Base-by-base conservation (phyloP, 2,113 vertebrate species). In the Ranitomeya variabilis region DNA sequence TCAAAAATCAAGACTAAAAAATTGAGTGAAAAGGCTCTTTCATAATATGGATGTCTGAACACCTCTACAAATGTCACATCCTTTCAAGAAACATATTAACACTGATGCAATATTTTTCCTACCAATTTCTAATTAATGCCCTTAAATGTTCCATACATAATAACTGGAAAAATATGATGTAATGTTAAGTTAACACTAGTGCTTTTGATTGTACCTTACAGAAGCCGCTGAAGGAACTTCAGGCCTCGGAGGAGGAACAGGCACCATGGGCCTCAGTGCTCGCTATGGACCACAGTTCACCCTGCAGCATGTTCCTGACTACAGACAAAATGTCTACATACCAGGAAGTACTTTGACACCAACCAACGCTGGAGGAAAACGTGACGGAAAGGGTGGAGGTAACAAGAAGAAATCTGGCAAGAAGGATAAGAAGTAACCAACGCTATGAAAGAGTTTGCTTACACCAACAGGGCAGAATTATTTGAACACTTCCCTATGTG, bases 331-430 rank as follows among this genome's bases (percentile, higher is more conserved):
- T 0, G 97, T 99, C 92, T 99, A 98, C 95, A 99, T 99, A 95
- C 98, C 98, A 0, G 98, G 98, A 89, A 99, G 97, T 94, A 99
- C 97, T 0, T 96, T 97, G 91, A 99, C 97, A 0, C 97, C 99
- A 90, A 97, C 93, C 92, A 95, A 96, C n/a, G 95, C 96, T 13
- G 93, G 94, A 86, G 92, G 93, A 90, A 95, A 96, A 73, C 92
- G 95, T 0, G 94, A 97, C 69, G 93, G 96, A 95, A 90, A 96
- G 95, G 93, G 95, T 14, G 93, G 90, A 0, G 95, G 96, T 91
- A 98, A 97, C 95, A 99, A 99, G 96, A 99, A 99, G 94, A 99
- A 99, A 93, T 97, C 97, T 0, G 97, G 97, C 90, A 99, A 99
- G 95, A 99, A 99, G 91, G 98, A 99, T 91, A 99, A 99, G 95